A percentile compares a stretch with the other conserved stretches of the same genome.
Conservation (phyloP, 2,888 invertebrate species). For the Pyrocoelia pectoralis region DNA sequence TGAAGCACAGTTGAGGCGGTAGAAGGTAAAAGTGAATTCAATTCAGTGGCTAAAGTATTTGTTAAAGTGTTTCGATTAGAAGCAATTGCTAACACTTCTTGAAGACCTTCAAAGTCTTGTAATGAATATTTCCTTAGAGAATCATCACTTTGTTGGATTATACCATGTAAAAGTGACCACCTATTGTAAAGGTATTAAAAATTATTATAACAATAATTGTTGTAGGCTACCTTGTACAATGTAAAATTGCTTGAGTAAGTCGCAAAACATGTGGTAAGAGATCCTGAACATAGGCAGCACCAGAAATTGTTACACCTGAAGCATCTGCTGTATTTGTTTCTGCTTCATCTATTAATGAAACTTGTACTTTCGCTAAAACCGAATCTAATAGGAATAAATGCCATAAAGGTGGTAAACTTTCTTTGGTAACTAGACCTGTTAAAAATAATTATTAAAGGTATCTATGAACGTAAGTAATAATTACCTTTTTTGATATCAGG, state of each 20-base stretch:
- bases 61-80: slow-evolving; percentile 55
- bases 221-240: slow-evolving; percentile 66
- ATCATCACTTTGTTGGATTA: slow-evolving; percentile 56
- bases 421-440: slow-evolving; percentile 54
- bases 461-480: not conserved
- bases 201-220: slow-evolving; percentile 25
- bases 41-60: slow-evolving; percentile 60
- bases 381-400: slow-evolving; percentile 80
- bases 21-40: slow-evolving; percentile 65
- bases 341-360: slow-evolving; percentile 64
- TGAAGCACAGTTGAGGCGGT: slow-evolving; percentile 66
- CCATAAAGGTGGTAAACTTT: slow-evolving; percentile 72
- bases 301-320: slow-evolving; percentile 46
- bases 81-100: slow-evolving; percentile 60
- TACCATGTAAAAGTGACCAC: slow-evolving; percentile 55
- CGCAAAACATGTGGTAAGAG: slow-evolving; percentile 72
- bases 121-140: slow-evolving; percentile 58
- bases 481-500: slow-evolving; percentile 60
- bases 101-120: slow-evolving; percentile 59
- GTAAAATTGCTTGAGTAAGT: slow-evolving; percentile 70
- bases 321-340: slow-evolving; percentile 57
- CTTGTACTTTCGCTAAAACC: slow-evolving; percentile 77
- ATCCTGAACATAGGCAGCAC: slow-evolving; percentile 63
- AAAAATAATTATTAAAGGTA: slow-evolving; percentile 4
- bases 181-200: slow-evolving; percentile 28